Evolutionary conservation across 2,113 vertebrate genomes (phyloP).

Genomic region (Tyrannus savana): DNA sequence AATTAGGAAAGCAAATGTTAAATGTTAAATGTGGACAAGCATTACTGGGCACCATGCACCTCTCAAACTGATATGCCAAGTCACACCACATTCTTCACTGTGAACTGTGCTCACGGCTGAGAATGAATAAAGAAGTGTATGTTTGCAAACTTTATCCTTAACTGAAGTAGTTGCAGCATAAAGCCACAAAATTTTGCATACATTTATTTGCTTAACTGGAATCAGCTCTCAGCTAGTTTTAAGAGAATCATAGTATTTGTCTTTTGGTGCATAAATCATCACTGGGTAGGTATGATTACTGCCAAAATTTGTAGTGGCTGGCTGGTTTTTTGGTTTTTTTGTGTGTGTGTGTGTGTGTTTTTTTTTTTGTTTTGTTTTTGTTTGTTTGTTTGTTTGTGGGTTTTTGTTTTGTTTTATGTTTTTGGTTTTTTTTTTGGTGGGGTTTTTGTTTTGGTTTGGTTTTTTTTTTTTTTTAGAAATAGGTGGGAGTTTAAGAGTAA

Average conservation of each 20-base stretch:
- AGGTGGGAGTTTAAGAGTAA: not conserved
- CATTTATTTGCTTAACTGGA: not conserved
- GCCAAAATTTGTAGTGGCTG: not conserved
- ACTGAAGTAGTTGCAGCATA: not conserved
- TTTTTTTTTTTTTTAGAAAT: not conserved
- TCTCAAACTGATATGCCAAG: not conserved
- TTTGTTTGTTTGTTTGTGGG: no score
- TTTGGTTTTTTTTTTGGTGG: no score
- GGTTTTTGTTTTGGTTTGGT: no score
- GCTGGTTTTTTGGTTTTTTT: no score
- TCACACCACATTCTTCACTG: not conserved
- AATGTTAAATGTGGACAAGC: not conserved
- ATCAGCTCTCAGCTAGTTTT: not conserved
- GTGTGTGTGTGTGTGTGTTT: no score
- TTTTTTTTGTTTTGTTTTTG: not conserved
- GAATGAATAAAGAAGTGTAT: not conserved
- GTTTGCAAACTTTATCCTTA: not conserved
- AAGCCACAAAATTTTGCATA: not conserved
- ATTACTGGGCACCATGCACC: not conserved
- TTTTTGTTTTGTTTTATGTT: no score
- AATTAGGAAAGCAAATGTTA: not conserved
- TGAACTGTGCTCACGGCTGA: rapidly evolving
- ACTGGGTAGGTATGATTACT: not conserved
- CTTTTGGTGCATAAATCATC: not conserved
- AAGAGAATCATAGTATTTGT: not conserved